Evolutionary conservation across 2,797 vertebrate genomes (phyloP), one percentile per base, ranked within the genome.

Genomic region (Cyclura pinguis): DNA sequence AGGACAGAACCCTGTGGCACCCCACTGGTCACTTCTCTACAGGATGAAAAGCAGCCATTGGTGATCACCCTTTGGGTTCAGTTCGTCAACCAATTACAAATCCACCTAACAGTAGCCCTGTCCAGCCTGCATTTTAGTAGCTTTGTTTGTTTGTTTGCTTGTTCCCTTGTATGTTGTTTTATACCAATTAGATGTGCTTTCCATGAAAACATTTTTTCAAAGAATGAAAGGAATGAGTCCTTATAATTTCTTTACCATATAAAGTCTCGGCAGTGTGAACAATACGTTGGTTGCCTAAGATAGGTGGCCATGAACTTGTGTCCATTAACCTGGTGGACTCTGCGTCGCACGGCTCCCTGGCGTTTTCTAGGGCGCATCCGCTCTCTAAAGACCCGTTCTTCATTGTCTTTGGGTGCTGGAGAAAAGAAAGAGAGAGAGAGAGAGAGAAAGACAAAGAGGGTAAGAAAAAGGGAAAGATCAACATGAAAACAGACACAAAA

Each of bases 241-340:
- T 47, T 29, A 50, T 64, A 81, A 72, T 62, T 47, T 38, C 91
- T 95, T 96, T 97, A 99, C 99, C 99, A 99, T 97, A 99, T 99
- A 92, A 99, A 99, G 95, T 99, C 98, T 94, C 98, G 97, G 97
- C 99, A 99, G 96, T 99, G 99, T 0, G 99, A 99, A 96, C 99
- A 99, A 84, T 99, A 99, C 1, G 99, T 99, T 94, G 98, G 99
- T 88, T 99, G 99, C 90, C 98, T 98, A 96, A 99, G 98, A 93
- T 99, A 99, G 84, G 99, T 99, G 95, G 99, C 99, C 99, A 99
- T 99, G 93, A 99, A 99, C 97, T 99, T 99, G 97, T 99, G 99
- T 35, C 99, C 99, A 2, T 99, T 99, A 94, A 99, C 99, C 96
- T 99, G 99, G 92, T 99, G 99, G 57, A 99, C 99, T 95, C 99